These are phyloP conservation scores for Myotis daubentonii DNA, from an alignment of 2,797 vertebrate genomes.

Conservation along the genomic window DNA sequence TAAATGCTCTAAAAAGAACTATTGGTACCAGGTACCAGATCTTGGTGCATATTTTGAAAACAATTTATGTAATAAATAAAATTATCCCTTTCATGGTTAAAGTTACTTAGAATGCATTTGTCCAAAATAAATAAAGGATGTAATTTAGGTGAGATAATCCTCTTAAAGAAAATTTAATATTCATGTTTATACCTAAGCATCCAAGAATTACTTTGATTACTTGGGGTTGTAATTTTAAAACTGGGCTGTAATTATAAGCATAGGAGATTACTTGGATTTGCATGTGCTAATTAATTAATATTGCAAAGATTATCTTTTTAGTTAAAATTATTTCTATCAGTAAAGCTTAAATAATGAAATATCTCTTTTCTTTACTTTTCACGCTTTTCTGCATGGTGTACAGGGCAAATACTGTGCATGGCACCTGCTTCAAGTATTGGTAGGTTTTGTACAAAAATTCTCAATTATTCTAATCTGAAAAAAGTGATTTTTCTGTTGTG, in stretches of 20 bases:
- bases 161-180: slow-evolving; percentile 52
- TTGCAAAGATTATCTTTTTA: slow-evolving; percentile 81
- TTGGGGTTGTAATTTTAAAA: slow-evolving; percentile 75
- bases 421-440: slow-evolving; percentile 89
- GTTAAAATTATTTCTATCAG: slow-evolving; percentile 84
- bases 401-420: slow-evolving; percentile 91
- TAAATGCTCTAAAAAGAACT: slow-evolving; percentile 19
- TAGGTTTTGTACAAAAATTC: slow-evolving; percentile 89
- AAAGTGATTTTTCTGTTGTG: slow-evolving; percentile 78
- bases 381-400: slow-evolving; percentile 90
- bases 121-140: neutral
- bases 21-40: neutral
- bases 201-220: slow-evolving; percentile 83
- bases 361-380: slow-evolving; percentile 88
- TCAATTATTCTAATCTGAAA: slow-evolving; percentile 84
- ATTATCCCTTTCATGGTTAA: slow-evolving; percentile 47
- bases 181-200: slow-evolving; percentile 75
- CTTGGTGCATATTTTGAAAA: slow-evolving; percentile 50
- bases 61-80: slow-evolving; percentile 21
- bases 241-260: slow-evolving; percentile 75
- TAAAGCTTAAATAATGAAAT: slow-evolving; percentile 86
- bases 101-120: neutral
- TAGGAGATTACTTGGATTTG: slow-evolving; percentile 76
- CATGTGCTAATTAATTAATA: slow-evolving; percentile 83
- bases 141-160: slow-evolving; percentile 55